phyloP scores from a whole-genome alignment of 2,797 vertebrate genomes.

The Limnodromus scolopaceus region DNA sequence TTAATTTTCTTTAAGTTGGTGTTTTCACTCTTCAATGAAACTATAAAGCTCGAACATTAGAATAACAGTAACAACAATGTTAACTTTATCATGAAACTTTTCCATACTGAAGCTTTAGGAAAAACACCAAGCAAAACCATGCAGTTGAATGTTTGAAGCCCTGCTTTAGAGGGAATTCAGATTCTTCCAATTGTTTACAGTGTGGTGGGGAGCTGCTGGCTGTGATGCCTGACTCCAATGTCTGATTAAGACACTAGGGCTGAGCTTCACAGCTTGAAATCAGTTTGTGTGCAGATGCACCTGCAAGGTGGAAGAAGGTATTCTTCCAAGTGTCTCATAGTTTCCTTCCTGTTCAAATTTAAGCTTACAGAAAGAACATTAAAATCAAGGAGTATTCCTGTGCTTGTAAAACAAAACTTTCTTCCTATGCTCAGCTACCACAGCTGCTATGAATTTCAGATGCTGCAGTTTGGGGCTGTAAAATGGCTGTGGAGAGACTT shows the following conservation, averaged over 20 bases:
- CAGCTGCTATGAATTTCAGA: not conserved
- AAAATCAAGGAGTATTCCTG: not conserved
- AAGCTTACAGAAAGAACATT: not conserved
- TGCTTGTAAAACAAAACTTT: not conserved
- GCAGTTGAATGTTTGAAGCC: not conserved
- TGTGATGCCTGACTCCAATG: not conserved
- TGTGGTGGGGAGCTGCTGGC: not conserved
- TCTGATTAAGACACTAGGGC: not conserved
- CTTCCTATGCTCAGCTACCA: accelerated
- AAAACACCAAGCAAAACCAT: not conserved
- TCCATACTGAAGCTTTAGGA: not conserved
- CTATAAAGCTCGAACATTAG: not conserved
- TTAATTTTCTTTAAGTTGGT: not conserved
- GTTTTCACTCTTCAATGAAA: not conserved
- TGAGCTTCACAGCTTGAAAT: not conserved
- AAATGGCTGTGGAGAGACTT: not conserved
- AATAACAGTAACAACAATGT: not conserved
- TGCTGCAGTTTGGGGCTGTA: not conserved
- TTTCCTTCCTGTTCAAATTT: not conserved
- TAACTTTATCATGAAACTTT: not conserved
- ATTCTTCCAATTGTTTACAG: accelerated
- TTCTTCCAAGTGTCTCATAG: not conserved
- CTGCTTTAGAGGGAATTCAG: not conserved
- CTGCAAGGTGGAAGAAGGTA: not conserved
- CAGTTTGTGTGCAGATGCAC: not conserved